phyloP scores from a whole-genome alignment of 2,797 vertebrate species.

The Ficedula albicollis region DNA sequence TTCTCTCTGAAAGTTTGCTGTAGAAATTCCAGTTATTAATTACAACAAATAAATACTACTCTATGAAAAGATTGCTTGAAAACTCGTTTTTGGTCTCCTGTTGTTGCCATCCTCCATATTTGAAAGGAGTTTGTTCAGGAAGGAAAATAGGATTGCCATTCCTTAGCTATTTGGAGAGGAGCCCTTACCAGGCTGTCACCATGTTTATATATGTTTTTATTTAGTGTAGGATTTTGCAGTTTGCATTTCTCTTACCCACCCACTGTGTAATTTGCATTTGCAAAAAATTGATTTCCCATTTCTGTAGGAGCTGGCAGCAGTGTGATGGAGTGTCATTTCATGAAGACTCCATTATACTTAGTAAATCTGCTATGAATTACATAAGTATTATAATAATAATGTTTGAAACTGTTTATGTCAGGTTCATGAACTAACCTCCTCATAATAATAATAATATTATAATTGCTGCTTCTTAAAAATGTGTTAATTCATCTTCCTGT shows the following conservation, averaged over 20 bases:
- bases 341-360: neutral
- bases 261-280: conserved; percentile 22
- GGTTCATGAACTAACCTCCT: neutral
- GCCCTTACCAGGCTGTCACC: conserved; percentile 19
- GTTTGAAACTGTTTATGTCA: conserved; percentile 7
- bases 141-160: neutral
- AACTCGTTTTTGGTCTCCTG: neutral
- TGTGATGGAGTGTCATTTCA: neutral
- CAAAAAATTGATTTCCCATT: neutral
- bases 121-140: neutral
- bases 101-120: neutral
- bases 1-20: neutral
- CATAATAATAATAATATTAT: neutral
- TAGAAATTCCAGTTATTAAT: neutral
- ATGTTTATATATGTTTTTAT: conserved; percentile 49
- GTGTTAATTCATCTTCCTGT: neutral
- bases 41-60: neutral
- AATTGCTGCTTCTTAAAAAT: neutral
- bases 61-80: neutral
- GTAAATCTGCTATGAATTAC: conserved; percentile 26
- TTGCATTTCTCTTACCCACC: conserved; percentile 27
- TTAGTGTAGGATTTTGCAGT: conserved; percentile 45
- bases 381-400: conserved; percentile 12
- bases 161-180: neutral
- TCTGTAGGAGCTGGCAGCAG: neutral